These are phyloP conservation scores for Oceanites oceanicus DNA, from an alignment of 2,113 vertebrate species.

Conservation along the genomic window DNA sequence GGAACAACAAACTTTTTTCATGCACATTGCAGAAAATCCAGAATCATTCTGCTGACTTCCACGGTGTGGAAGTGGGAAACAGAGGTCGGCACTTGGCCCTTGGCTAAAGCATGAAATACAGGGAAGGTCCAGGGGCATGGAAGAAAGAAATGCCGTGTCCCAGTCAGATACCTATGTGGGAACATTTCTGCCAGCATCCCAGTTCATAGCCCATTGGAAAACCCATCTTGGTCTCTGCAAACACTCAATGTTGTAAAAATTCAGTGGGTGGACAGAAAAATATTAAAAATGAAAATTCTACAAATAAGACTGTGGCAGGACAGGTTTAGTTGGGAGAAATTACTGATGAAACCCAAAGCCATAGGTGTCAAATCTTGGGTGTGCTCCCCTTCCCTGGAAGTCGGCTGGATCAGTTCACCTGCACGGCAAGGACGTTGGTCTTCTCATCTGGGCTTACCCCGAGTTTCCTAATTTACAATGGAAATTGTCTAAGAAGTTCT, in stretches of 20 bases:
- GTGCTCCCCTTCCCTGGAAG: background rate
- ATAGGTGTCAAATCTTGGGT: background rate
- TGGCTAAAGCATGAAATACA: background rate
- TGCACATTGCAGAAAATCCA: background rate
- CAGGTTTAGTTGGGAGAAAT: background rate
- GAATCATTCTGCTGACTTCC: background rate
- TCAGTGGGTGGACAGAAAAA: background rate
- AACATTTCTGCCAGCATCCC: background rate
- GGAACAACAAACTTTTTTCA: background rate
- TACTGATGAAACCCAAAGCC: background rate
- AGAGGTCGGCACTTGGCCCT: background rate
- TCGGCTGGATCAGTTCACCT: background rate
- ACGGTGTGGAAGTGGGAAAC: background rate
- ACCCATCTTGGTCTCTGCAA: background rate
- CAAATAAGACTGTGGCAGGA: accelerated
- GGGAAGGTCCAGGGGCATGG: background rate
- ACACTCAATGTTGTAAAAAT: background rate
- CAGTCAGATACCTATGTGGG: accelerated
- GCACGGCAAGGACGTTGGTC: accelerated
- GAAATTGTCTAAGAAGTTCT: background rate
- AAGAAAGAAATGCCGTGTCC: background rate
- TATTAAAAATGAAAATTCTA: background rate
- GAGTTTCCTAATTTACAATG: background rate
- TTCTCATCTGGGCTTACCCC: background rate
- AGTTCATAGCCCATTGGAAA: background rate